Conservation (phyloP, 2,113 vertebrate species). For the mouse (Mus musculus) region GRCm39 chr11:111544501-111545000, state of each 20-base stretch:
- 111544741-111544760: background rate
- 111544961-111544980: background rate
- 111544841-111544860: background rate
- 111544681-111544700: background rate
- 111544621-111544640: background rate
- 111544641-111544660: background rate
- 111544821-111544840: background rate
- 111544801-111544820: background rate
- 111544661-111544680: background rate
- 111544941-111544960: background rate
- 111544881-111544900: background rate
- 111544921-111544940: background rate
- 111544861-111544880: background rate
- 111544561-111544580: background rate
- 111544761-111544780: background rate
- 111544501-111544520: slow-evolving; percentile 19
- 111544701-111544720: background rate
- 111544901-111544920: background rate
- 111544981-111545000: fast-evolving
- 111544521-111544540: background rate
- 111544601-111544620: background rate
- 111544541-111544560: background rate
- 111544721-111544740: background rate
- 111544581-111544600: background rate
- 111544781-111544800: background rate